Evolutionary conservation across 2,113 vertebrate genomes (phyloP), one percentile per base, ranked within the genome.

Genomic region (Cephalopholis sonnerati): DNA sequence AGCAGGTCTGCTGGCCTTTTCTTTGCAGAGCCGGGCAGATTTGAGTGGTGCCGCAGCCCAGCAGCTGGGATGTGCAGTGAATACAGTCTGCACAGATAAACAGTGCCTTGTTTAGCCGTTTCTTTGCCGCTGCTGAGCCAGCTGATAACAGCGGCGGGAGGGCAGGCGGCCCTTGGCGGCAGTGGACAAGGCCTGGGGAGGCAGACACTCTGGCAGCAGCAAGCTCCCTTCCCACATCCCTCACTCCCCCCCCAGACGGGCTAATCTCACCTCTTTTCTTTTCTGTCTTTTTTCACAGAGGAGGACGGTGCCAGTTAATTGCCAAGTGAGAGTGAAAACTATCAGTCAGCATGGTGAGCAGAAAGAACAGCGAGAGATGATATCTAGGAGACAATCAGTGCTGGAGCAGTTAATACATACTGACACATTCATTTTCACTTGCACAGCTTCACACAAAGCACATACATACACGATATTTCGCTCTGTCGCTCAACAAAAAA

Each of bases 121-220:
- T 95, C 95, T 96, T 95, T 94, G 93, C 94, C 87, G 93, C 94
- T 95, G 94, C 96, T 95, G 96, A 96, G 96, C 70, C 93, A 95
- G 94, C 93, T 96, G 96, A 97, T 97, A 97, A 96, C 95, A 93
- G 88, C 55, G 91, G 94, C 81, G 87, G 89, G 95, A 92, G 92
- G 94, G 91, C 83, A 83, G 93, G 89, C 93, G 80, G 93, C 91
- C 87, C 93, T 92, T 94, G 94, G 96, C 94, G 94, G 96, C 96
- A 94, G 93, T 93, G 93, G 95, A 95, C 94, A 91, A 95, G 95
- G 96, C 95, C 93, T 80, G 91, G 93, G 95, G 96, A 96, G 96
- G 95, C 95, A 97, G 97, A 97, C 97, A 94, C 89, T 94, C 95
- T 96, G 97, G 96, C 97, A 96, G 94, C 97, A 96, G 87, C 94